Evolutionary conservation across 1,140 invertebrate genomes (phyloP).

Genomic region (Drosophila lowei): DNA sequence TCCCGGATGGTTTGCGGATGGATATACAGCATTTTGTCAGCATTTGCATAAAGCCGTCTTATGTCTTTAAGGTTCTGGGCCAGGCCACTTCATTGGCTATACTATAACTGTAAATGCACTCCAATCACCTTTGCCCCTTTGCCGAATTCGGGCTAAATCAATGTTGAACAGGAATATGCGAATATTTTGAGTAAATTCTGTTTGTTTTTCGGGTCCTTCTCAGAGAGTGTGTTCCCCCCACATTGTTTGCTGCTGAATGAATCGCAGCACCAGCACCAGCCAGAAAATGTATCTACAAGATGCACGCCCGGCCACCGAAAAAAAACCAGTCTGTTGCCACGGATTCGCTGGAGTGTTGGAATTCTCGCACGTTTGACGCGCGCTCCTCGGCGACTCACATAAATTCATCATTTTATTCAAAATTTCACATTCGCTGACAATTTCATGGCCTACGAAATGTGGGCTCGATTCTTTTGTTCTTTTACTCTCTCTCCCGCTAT

Average conservation of each 20-base stretch:
- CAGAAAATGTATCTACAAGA: conserved; percentile 40
- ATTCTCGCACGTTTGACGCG: conserved; percentile 69
- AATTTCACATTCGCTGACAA: conserved; percentile 79
- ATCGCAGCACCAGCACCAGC: neutral
- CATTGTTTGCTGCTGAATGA: conserved; percentile 30
- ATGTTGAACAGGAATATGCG: conserved; percentile 27
- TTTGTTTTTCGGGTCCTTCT: conserved; percentile 46
- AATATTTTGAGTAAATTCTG: conserved; percentile 41
- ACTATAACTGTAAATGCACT: conserved; percentile 41
- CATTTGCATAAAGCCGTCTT: conserved; percentile 67
- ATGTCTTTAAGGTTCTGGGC: conserved; percentile 50
- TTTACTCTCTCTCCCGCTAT: conserved; percentile 29
- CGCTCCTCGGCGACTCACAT: conserved; percentile 42
- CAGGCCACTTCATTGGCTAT: conserved; percentile 13
- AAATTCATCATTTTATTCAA: conserved; percentile 81
- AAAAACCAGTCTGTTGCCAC: conserved; percentile 32
- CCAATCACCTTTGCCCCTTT: neutral
- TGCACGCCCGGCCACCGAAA: conserved; percentile 43
- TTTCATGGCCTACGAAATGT: conserved; percentile 73
- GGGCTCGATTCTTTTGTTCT: conserved; percentile 68
- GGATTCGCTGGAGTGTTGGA: conserved; percentile 47
- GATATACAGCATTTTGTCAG: conserved; percentile 48
- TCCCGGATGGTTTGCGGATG: neutral
- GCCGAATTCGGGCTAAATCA: conserved; percentile 46
- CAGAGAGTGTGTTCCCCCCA: neutral